Evolutionary conservation across 2,113 vertebrate genomes (phyloP).

Genomic region (Mus pahari): DNA sequence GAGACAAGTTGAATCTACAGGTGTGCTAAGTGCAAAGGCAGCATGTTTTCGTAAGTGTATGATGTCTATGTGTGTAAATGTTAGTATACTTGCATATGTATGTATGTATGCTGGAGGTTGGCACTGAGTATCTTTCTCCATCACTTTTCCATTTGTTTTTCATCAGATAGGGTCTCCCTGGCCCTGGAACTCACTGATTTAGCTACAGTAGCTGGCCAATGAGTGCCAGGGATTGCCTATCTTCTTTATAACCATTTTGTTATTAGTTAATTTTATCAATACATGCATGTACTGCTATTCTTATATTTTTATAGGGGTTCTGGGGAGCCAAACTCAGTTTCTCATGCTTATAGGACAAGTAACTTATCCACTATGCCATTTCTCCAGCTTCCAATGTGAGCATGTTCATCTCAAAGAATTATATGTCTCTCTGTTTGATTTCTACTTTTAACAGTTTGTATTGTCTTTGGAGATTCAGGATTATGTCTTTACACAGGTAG

Average conservation of each 20-base stretch:
- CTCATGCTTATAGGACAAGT: not conserved
- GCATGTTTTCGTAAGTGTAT: not conserved
- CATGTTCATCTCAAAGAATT: not conserved
- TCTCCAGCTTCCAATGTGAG: not conserved
- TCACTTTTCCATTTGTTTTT: not conserved
- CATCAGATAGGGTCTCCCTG: not conserved
- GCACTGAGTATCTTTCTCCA: not conserved
- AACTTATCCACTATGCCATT: not conserved
- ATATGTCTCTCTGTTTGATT: not conserved
- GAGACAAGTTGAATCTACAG: slow-evolving; percentile 23
- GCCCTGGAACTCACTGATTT: not conserved
- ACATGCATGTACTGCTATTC: too few species aligned
- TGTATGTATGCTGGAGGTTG: too few species aligned
- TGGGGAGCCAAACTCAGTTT: not conserved
- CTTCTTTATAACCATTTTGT: not conserved
- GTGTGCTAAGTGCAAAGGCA: not conserved
- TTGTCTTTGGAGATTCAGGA: not conserved
- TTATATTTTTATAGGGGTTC: rapidly evolving
- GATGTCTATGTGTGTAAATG: too few species aligned
- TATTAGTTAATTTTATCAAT: not conserved
- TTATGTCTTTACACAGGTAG: not conserved
- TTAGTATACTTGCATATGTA: not conserved
- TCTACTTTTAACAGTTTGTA: not conserved
- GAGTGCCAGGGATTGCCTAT: not conserved
- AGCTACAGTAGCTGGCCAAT: not conserved